A percentile compares a stretch with the other conserved stretches of the same genome.
These are phyloP conservation scores for Remorina albescens DNA, from an alignment of 2,797 vertebrate genomes.

Conservation along the genomic window DNA sequence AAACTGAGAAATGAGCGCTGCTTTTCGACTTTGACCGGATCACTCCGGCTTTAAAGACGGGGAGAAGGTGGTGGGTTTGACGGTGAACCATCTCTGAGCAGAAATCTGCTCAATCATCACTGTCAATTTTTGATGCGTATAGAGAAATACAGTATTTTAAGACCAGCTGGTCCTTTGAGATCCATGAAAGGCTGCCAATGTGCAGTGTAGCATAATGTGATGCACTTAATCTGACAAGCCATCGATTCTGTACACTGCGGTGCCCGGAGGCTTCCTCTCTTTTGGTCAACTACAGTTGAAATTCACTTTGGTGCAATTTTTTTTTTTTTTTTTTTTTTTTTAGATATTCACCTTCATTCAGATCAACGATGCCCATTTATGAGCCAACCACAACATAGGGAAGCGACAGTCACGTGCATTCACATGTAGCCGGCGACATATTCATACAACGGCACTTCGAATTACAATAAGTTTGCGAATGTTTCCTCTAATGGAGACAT, in stretches of 20 bases:
- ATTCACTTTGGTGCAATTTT: constrained; percentile 35
- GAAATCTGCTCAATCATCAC: constrained; percentile 26
- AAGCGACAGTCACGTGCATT: constrained; percentile 65
- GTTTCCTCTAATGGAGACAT: no score
- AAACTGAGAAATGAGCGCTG: constrained; percentile 17
- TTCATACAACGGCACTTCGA: no score
- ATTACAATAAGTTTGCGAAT: no score
- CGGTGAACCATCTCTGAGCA: neutral
- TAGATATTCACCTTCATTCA: constrained; percentile 60
- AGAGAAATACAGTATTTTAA: constrained; percentile 1
- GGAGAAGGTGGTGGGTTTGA: neutral
- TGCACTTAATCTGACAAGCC: constrained; percentile 53
- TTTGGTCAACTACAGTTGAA: constrained; percentile 30
- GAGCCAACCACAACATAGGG: constrained; percentile 41
- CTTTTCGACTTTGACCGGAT: constrained; percentile 18
- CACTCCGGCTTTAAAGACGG: constrained; percentile 7
- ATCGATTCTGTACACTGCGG: constrained; percentile 44
- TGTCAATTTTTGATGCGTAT: constrained; percentile 22
- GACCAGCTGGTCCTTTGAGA: constrained; percentile 14
- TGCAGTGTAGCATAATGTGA: constrained; percentile 51
- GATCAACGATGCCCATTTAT: constrained; percentile 61
- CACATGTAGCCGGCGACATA: constrained; percentile 44
- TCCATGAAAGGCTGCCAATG: constrained; percentile 22
- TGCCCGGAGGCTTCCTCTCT: constrained; percentile 12
- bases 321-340: constrained; percentile 8